phyloP scores from a whole-genome alignment of 2,113 vertebrate genomes.

The Nothoprocta pentlandii region DNA sequence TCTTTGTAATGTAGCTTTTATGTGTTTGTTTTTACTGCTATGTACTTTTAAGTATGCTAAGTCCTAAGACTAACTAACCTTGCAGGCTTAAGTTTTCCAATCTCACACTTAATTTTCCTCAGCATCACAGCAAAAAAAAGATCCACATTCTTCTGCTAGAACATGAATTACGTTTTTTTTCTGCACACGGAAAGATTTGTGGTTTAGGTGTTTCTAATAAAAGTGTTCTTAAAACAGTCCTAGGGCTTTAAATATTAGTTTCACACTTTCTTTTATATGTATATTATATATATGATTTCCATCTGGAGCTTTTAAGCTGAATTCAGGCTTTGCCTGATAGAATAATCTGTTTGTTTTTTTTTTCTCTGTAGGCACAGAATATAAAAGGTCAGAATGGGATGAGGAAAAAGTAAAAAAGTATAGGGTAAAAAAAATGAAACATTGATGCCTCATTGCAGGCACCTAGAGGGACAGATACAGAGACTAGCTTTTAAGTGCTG shows the following conservation, averaged over 20 bases:
- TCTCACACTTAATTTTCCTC: neutral
- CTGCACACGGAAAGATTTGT: slow-evolving; percentile 19
- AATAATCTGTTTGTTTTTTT: neutral
- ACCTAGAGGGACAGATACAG: neutral
- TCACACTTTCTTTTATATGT: neutral
- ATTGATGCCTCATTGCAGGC: neutral
- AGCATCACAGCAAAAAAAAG: neutral
- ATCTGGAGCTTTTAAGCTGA: neutral
- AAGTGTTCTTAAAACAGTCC: slow-evolving; percentile 22
- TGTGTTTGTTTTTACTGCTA: neutral
- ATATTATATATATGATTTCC: neutral
- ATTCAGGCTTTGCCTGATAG: slow-evolving; percentile 19
- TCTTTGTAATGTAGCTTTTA: neutral
- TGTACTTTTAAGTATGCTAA: neutral
- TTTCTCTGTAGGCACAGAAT: neutral
- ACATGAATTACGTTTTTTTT: slow-evolving; percentile 1
- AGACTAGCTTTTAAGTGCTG: neutral
- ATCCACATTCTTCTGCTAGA: neutral
- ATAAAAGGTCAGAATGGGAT: neutral
- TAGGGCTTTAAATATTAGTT: neutral
- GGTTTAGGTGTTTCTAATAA: slow-evolving; percentile 1
- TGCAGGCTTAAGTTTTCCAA: neutral
- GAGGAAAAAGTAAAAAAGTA: slow-evolving; percentile 1
- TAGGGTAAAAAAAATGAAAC: neutral
- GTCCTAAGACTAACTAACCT: slow-evolving; percentile 9